phyloP scores from a whole-genome alignment of 2,113 vertebrate genomes.

The Pyrgilauda ruficollis region DNA sequence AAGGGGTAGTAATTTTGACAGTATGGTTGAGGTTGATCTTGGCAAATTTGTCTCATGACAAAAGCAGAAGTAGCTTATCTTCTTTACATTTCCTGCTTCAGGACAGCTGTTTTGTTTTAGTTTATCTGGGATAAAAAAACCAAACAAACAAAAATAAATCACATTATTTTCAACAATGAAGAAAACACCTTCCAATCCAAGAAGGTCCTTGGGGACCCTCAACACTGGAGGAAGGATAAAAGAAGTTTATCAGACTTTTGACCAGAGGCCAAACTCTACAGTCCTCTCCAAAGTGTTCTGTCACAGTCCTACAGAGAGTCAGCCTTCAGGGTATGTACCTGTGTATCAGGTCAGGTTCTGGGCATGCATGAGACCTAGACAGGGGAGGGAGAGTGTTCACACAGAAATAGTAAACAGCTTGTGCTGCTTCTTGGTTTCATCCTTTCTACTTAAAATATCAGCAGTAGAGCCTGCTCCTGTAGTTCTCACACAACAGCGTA shows the following conservation, averaged over 20 bases:
- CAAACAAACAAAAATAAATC: not conserved
- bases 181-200: not conserved
- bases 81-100: not conserved
- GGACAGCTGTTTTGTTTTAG: not conserved
- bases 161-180: not conserved
- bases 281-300: rapidly evolving
- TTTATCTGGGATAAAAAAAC: not conserved
- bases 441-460: not conserved
- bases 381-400: not conserved
- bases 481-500: not conserved
- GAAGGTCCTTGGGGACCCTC: not conserved
- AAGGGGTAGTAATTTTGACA: not conserved
- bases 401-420: not conserved
- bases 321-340: not conserved
- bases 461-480: not conserved
- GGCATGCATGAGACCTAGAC: not conserved
- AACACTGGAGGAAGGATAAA: not conserved
- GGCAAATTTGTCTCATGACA: not conserved
- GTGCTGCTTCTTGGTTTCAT: not conserved
- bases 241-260: not conserved
- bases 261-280: not conserved
- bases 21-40: not conserved
- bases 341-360: not conserved
- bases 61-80: not conserved
- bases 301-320: not conserved